Evolutionary conservation across 2,113 vertebrate species (phyloP).

Genomic region (Heterotilapia buettikoferi): DNA sequence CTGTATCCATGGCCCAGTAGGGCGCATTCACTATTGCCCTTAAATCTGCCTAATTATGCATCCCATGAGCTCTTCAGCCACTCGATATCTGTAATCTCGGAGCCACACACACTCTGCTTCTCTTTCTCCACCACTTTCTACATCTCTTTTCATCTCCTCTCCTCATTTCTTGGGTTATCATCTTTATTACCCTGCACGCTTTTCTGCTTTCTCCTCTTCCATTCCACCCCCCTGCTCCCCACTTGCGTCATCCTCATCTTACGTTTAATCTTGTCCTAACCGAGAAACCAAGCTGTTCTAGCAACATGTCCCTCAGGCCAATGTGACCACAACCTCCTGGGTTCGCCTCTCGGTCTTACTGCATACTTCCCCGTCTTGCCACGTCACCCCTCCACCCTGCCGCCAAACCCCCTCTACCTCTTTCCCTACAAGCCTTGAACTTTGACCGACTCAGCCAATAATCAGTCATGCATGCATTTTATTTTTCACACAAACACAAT

Average conservation of each 20-base stretch:
- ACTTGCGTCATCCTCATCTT: constrained; percentile 1
- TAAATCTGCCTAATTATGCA: constrained; percentile 66
- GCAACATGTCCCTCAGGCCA: background rate
- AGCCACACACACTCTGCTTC: background rate
- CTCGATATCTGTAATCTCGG: constrained; percentile 44
- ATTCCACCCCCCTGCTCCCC: background rate
- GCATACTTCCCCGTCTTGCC: background rate
- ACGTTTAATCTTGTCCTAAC: constrained; percentile 4
- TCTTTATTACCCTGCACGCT: background rate
- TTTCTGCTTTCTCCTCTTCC: background rate
- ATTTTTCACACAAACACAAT: background rate
- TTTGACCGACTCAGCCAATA: background rate
- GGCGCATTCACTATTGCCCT: constrained; percentile 31
- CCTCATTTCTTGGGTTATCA: background rate
- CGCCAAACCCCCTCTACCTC: background rate
- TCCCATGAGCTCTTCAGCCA: constrained; percentile 48
- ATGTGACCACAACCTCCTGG: background rate
- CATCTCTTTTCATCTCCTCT: background rate
- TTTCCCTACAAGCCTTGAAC: background rate
- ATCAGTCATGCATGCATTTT: constrained; percentile 12
- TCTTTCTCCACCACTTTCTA: background rate
- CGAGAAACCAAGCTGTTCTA: background rate
- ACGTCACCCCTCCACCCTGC: background rate
- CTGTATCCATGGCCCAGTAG: constrained; percentile 41
- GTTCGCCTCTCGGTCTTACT: background rate